Base-by-base conservation (phyloP, 2,888 invertebrate genomes). In the Chouioia cunea region DNA sequence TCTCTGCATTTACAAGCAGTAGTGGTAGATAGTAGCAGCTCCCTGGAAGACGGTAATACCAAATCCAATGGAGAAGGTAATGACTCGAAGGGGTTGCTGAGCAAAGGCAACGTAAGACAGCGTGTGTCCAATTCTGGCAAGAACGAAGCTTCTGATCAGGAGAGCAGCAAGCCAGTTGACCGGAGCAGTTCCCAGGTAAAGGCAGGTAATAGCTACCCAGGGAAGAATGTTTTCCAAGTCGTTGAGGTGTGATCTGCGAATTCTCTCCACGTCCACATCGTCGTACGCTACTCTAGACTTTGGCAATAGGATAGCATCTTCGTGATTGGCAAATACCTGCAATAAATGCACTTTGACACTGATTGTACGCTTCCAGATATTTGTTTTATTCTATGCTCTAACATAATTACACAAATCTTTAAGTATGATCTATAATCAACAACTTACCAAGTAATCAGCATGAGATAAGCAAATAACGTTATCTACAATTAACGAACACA, bases 201-300 rank as follows among this genome's bases (percentile, higher is more conserved):
- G 74, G 4, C 86, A 81, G 0, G 88, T 89, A 27, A 88, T 76
- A 27, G 88, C 81, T 76, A 89, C 89, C 77, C 88, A 86, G 0
- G 88, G 84, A 16, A 82, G 75, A 64, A 90, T 86, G 78, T 90
- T 90, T 79, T 90, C 90, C 57, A 90, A 76, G 78, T 90, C 90
- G 76, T 90, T 90, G 71, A 85, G 81, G 77, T 90, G 90, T 12
- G 88, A 87, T 74, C 90, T 88, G 78, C 88, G 82, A 1, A 87
- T 85, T 73, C 89, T 81, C 77, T 89, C 89, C 0, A 89, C 84
- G 74, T 88, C 88, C 6, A 83, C 82, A 76, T 89, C 87, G 48
- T 82, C 77, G 10, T 59, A 74, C 0, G 20, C 2, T 1, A 81
- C 69, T 59, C 77, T 74, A 4, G 72, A 73, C 62, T 74, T 78